A percentile compares a stretch with the other conserved stretches of the same genome.
These are phyloP conservation scores for Nesoenas mayeri DNA, from an alignment of 2,113 vertebrate genomes.

Conservation along the genomic window DNA sequence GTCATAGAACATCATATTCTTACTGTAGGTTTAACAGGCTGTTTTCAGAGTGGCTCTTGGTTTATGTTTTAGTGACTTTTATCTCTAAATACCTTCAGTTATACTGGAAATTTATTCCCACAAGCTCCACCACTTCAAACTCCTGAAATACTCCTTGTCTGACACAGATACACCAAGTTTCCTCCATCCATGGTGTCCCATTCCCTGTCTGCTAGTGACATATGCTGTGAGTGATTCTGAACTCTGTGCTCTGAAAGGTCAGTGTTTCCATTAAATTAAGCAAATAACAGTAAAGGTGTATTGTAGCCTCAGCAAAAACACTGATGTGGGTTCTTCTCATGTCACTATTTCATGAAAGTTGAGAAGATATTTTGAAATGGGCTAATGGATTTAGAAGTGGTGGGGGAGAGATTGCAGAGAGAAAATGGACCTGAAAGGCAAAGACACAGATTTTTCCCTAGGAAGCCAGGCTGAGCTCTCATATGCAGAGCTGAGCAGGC, in stretches of 20 bases:
- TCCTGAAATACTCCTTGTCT: neutral
- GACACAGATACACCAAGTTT: neutral
- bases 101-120: neutral
- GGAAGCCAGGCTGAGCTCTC: neutral
- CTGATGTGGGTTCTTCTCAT: neutral
- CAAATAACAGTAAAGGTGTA: neutral
- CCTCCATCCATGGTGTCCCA: neutral
- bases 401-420: neutral
- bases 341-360: neutral
- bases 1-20: neutral
- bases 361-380: neutral
- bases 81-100: neutral
- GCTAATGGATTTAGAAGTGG: neutral
- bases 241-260: neutral
- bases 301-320: neutral
- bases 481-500: neutral
- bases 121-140: neutral
- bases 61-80: neutral
- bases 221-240: neutral
- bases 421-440: neutral
- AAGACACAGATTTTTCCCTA: neutral
- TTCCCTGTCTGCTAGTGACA: neutral
- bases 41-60: neutral
- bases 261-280: neutral
- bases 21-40: neutral